These are phyloP conservation scores for Styela clava DNA, from an alignment of 23 tunicate species.

Conservation along the genomic window DNA sequence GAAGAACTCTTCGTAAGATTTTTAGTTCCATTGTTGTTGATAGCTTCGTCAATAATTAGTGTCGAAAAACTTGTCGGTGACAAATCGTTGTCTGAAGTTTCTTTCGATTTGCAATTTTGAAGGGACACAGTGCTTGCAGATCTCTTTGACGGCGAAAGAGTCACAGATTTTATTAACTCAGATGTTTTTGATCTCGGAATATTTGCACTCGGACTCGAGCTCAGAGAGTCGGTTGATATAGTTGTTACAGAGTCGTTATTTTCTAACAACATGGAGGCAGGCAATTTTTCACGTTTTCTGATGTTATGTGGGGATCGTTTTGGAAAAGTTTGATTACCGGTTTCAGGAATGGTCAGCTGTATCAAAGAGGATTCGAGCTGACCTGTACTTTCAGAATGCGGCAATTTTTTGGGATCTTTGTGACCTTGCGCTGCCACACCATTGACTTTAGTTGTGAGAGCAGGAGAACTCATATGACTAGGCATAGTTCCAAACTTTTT, in stretches of 20 bases:
- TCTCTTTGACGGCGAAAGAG: background rate
- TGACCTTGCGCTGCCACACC: background rate
- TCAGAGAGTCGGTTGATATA: background rate
- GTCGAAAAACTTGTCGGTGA: too few species aligned
- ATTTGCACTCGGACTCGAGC: background rate
- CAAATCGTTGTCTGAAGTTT: background rate
- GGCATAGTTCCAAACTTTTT: conserved; percentile 4
- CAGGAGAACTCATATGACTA: background rate
- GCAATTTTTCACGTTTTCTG: conserved; percentile 15
- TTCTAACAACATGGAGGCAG: background rate
- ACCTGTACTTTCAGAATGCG: conserved; percentile 16
- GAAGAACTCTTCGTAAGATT: background rate
- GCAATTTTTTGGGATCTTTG: background rate
- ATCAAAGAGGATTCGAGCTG: background rate
- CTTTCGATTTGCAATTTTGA: background rate
- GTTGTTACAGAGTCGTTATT: background rate
- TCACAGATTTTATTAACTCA: background rate
- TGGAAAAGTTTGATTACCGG: conserved; percentile 27
- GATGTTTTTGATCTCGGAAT: background rate
- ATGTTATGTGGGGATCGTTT: conserved; percentile 18
- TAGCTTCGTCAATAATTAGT: background rate
- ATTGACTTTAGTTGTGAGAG: background rate
- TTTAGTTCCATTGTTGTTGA: background rate
- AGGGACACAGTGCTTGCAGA: background rate
- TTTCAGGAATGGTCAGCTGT: background rate